These are phyloP conservation scores for Dorcus parallelipipedus DNA, from an alignment of 2,888 invertebrate species.

Conservation along the genomic window DNA sequence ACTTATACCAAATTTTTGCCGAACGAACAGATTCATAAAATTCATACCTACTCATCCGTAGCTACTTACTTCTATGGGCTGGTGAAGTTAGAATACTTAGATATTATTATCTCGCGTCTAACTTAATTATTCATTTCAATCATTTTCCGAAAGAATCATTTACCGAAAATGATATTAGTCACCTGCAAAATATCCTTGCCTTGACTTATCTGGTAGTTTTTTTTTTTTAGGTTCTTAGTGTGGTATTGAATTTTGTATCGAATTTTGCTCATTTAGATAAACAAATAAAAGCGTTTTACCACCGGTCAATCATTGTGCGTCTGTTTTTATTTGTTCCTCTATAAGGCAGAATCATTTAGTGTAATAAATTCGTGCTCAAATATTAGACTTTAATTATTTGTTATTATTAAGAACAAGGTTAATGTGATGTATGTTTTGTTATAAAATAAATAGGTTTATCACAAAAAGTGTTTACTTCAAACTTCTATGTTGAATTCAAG, in stretches of 20 bases:
- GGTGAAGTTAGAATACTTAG: too few relatives aligned
- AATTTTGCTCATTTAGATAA: neutral
- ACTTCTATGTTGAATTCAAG: too few relatives aligned
- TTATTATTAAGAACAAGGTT: constrained; percentile 22
- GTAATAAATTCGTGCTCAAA: constrained; percentile 21
- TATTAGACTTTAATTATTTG: constrained; percentile 16
- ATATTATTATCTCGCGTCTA: too few relatives aligned
- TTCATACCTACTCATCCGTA: too few relatives aligned
- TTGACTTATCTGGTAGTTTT: neutral
- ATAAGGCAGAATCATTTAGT: constrained; percentile 1
- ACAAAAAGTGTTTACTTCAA: too few relatives aligned
- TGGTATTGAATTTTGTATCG: neutral
- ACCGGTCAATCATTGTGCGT: neutral
- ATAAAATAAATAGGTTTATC: constrained; percentile 10
- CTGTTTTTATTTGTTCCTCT: neutral
- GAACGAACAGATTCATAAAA: too few relatives aligned
- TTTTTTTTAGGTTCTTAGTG: neutral
- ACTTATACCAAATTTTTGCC: too few relatives aligned
- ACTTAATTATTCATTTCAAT: too few relatives aligned
- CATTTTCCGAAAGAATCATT: too few relatives aligned
- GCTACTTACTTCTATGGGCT: too few relatives aligned
- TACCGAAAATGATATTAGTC: too few relatives aligned
- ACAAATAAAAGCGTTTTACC: neutral
- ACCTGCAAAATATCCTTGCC: constrained; percentile 61
- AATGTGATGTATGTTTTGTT: constrained; percentile 25